Evolutionary conservation across 2,888 invertebrate genomes (phyloP), one percentile per base, ranked within the genome.

Genomic region (Spisula solida): DNA sequence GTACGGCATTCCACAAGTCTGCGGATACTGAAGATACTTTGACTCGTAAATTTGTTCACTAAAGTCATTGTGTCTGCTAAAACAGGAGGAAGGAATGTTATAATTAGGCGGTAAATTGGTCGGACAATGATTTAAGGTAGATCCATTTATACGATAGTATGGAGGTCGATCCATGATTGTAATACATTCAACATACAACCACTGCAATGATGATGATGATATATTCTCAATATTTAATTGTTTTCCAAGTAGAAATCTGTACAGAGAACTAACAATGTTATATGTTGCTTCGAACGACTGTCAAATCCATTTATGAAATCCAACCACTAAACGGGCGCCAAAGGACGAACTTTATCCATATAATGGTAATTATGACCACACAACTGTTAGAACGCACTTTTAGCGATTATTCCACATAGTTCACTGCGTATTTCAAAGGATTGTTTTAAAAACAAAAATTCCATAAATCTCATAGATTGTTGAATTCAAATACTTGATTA

Each of bases 71-170:
- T 90, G 87, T 90, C 92, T 82, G 20, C 78, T 82, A 86, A 89
- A 90, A 66, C 47, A 88, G 29, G 55, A 82, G 51, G 41, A 78
- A 56, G 83, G 41, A 47, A 92, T 85, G 60, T 90, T 89, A 83
- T 90, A 92, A 89, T 85, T 89, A 85, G 90, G 89, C 89, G 88
- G 88, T 56, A 92, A 91, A 85, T 86, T 60, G 70, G 87, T 75
- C 88, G 93, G 91, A 90, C 93, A 93, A 87, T 94, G 94, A 85
- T 94, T 93, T 81, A 94, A 84, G 25, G 93, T 90, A n/a, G 94
- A 92, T 55, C 93, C 92, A 90, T 92, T 94, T 92, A 94, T 93
- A 47, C 94, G 92, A 88, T 94, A 94, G 48, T 94, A 82, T 51
- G 91, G 88, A 88, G 93, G 86, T 82, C 91, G 93, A 85, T 93